Percentiles rank a stretch among this genome's conserved stretches.
phyloP scores from a whole-genome alignment of 2,888 invertebrate species.

The Athrips mouffetella region DNA sequence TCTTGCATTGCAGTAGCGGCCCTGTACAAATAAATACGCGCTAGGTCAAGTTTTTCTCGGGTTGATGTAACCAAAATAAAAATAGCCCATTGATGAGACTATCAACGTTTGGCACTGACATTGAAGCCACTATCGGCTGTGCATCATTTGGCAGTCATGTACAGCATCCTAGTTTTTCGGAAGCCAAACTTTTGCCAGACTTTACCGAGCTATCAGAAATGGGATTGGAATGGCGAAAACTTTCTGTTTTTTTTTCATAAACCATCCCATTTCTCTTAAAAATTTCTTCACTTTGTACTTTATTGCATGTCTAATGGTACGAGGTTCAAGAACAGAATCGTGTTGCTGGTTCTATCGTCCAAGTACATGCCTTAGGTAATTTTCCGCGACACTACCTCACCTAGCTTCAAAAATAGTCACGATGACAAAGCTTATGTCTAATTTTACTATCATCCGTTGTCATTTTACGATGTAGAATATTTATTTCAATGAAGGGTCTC shows the following conservation, averaged over 20 bases:
- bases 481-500: slow-evolving; percentile 4
- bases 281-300: no score
- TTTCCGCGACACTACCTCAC: no score
- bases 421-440: background rate
- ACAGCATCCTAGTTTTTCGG: slow-evolving; percentile 10
- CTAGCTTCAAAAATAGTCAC: background rate
- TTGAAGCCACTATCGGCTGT: slow-evolving; percentile 45
- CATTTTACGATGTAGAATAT: background rate
- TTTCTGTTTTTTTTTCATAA: background rate
- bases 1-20: background rate
- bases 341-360: no score
- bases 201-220: background rate
- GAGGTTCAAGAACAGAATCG: no score
- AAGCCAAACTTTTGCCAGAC: slow-evolving; percentile 15
- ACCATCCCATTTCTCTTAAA: no score
- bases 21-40: slow-evolving; percentile 25
- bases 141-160: slow-evolving; percentile 54
- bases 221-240: background rate
- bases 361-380: no score
- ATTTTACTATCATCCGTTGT: background rate
- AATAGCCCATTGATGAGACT: slow-evolving; percentile 68
- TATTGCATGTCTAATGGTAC: no score
- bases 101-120: slow-evolving; percentile 71
- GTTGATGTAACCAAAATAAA: slow-evolving; percentile 50
- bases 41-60: slow-evolving; percentile 62